Percentiles rank a stretch among this genome's conserved stretches.
These are phyloP conservation scores for Lucilia sericata DNA, from an alignment of 1,140 invertebrate genomes.

Conservation along the genomic window DNA sequence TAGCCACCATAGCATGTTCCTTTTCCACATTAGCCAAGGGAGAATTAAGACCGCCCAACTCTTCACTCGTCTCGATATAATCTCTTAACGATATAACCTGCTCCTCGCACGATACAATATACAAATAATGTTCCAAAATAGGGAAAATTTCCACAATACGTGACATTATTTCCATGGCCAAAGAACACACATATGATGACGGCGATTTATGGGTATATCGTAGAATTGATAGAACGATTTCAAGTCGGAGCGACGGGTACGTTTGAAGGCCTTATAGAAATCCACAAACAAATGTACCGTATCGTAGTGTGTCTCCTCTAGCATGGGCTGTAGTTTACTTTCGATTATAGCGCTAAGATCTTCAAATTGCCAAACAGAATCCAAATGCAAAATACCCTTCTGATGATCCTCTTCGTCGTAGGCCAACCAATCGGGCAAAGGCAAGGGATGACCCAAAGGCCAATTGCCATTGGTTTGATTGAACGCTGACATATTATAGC, in stretches of 20 bases:
- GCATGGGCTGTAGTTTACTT: slow-evolving; percentile 79
- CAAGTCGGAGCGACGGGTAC: slow-evolving; percentile 72
- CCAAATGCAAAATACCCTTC: slow-evolving; percentile 68
- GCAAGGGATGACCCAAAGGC: slow-evolving; percentile 75
- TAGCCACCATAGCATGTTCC: slow-evolving; percentile 88
- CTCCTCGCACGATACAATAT: slow-evolving; percentile 90
- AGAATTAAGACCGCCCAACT: slow-evolving; percentile 71
- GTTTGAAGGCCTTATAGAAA: slow-evolving; percentile 80
- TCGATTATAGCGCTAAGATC: slow-evolving; percentile 82
- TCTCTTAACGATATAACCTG: slow-evolving; percentile 77
- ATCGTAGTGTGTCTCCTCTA: slow-evolving; percentile 86
- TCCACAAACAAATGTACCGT: slow-evolving; percentile 87
- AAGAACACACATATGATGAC: slow-evolving; percentile 90
- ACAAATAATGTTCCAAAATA: slow-evolving; percentile 76
- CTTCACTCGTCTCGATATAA: slow-evolving; percentile 72
- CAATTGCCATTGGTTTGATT: slow-evolving; percentile 71
- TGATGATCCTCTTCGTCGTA: slow-evolving; percentile 51
- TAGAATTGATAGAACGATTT: slow-evolving; percentile 81
- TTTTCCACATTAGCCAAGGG: slow-evolving; percentile 80
- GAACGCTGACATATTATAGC: slow-evolving; percentile 66
- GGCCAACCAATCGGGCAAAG: slow-evolving; percentile 76
- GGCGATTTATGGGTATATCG: slow-evolving; percentile 79
- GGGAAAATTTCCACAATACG: slow-evolving; percentile 74
- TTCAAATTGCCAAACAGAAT: slow-evolving; percentile 79
- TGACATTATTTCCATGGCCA: slow-evolving; percentile 82